Base-by-base conservation (phyloP, 2,113 vertebrate genomes). In the Scomber japonicus region DNA sequence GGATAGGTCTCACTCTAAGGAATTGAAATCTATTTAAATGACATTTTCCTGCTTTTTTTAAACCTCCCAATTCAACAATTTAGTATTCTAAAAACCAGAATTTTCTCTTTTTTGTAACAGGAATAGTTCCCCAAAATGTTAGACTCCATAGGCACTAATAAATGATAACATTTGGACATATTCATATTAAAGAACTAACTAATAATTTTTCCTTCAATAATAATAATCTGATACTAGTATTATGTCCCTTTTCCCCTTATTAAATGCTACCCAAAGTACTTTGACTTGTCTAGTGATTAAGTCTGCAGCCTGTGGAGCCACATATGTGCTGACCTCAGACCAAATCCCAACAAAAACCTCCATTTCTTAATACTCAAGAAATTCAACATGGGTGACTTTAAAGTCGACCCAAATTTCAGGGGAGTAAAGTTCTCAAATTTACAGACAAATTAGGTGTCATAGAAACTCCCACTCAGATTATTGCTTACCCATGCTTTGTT, bases 1-100 rank as follows among this genome's bases (percentile, higher is more conserved):
- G 46, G 57, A 24, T 35, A 64, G 78, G 91, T 91, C 91, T 93
- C 93, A 93, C 88, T 84, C 13, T 12, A 77, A 92, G 88, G 82
- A 90, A 91, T 80, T 74, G 0, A 51, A 24, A 53, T 44, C 21
- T n/a, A 31, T 5, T 64, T 0, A 46, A 46, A 31, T 56, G 3
- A 21, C 3, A 48, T 40, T 21, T 21, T 10, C 27, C 40, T 27
- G n/a, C 40, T 44, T 2, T 44, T 56, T 50, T 30, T 12, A 61
- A 56, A 21, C 21, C 3, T 15, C 11, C 7, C 15, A 67, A 16
- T 2, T 46, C 19, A 48, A 40, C 2, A 56, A 70, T 13, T 35
- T 11, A 48, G 5, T 46, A 1, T 13, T 1, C 17, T 46, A n/a
- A 53, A 21, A 40, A 57, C 0, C 13, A 1, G 15, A 11, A 6